Evolutionary conservation across 2,888 invertebrate genomes (phyloP).

Genomic region (Lithophane semibrunnea): DNA sequence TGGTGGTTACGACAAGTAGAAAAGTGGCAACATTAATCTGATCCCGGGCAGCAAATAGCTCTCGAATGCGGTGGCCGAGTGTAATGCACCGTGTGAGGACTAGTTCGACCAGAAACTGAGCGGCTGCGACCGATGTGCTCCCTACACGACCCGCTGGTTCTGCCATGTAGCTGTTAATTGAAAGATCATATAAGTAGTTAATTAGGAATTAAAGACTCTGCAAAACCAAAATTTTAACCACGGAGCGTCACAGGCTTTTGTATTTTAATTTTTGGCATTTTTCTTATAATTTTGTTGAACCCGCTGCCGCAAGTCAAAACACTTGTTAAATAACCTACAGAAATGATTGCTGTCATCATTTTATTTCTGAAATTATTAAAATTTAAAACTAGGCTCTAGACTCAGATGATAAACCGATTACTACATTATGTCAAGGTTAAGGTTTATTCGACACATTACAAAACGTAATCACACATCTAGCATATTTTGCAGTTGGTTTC

Average conservation of each 20-base stretch:
- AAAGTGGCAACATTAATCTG: conserved; percentile 90
- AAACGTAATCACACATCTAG: neutral
- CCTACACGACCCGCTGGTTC: conserved; percentile 53
- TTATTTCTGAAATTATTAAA: neutral
- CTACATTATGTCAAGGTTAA: too few relatives aligned
- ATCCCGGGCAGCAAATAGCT: conserved; percentile 87
- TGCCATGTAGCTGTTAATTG: conserved; percentile 12
- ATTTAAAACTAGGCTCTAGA: neutral
- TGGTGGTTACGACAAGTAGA: conserved; percentile 86
- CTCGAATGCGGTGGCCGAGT: conserved; percentile 87
- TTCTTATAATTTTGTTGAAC: neutral
- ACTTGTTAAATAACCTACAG: neutral
- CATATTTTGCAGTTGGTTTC: neutral
- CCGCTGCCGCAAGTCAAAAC: neutral
- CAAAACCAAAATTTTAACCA: neutral
- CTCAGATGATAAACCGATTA: too few relatives aligned
- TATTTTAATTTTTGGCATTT: neutral
- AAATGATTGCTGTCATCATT: neutral
- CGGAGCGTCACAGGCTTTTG: neutral
- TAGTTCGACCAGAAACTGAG: conserved; percentile 85
- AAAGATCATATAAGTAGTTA: conserved; percentile 22
- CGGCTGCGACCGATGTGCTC: conserved; percentile 75
- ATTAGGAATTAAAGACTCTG: neutral
- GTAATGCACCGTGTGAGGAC: conserved; percentile 87
- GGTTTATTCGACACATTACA: neutral